Percentiles rank a stretch among this genome's conserved stretches.
Evolutionary conservation across 2,113 vertebrate species (phyloP).

Genomic region (Mellivora capensis): DNA sequence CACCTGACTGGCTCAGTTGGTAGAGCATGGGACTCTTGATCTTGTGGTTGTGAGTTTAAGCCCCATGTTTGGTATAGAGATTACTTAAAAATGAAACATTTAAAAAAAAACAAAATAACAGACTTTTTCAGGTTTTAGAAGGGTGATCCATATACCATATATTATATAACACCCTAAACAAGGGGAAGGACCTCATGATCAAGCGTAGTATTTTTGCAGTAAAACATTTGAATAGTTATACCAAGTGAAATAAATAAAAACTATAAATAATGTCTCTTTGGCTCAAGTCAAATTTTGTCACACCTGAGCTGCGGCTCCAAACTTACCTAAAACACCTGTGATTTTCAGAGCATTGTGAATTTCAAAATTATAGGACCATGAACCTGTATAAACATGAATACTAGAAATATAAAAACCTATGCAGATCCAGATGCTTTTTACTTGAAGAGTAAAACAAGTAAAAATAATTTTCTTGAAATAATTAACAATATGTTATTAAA

Average conservation of each 20-base stretch:
- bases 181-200: neutral
- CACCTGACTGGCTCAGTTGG: neutral
- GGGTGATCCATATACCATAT: neutral
- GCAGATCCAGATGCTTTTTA: neutral
- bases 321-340: neutral
- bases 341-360: neutral
- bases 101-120: neutral
- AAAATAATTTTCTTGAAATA: neutral
- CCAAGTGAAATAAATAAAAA: neutral
- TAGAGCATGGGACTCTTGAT: neutral
- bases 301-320: neutral
- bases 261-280: neutral
- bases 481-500: neutral
- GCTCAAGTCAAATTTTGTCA: neutral
- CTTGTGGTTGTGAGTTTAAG: neutral
- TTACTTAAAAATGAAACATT: neutral
- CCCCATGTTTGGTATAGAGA: neutral
- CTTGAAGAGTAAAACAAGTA: neutral
- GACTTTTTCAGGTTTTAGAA: neutral
- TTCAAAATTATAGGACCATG: neutral
- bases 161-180: neutral
- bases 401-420: neutral
- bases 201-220: neutral
- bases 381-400: neutral
- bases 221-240: neutral